A percentile compares a stretch with the other conserved stretches of the same genome.
These are phyloP conservation scores for Moxostoma hubbsi DNA, from an alignment of 2,797 vertebrate species.

Conservation along the genomic window DNA sequence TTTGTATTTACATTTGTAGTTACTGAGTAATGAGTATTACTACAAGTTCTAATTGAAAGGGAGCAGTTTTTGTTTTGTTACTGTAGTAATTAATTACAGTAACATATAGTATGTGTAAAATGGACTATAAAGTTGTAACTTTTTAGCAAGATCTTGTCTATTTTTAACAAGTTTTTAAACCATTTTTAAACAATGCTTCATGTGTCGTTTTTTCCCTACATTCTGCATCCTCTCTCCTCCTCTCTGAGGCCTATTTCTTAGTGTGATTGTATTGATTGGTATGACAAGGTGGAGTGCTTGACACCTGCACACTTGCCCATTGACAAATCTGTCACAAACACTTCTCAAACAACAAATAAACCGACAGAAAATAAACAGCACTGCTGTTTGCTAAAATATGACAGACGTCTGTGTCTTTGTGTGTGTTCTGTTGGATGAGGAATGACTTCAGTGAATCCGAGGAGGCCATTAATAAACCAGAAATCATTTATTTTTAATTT, in stretches of 20 bases:
- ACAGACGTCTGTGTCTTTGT: not conserved
- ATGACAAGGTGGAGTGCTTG: constrained; percentile 25
- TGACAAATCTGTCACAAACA: constrained; percentile 22
- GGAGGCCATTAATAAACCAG: constrained; percentile 81
- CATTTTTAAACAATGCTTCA: not conserved
- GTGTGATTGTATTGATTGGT: constrained; percentile 23
- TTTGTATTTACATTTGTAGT: too few relatives aligned
- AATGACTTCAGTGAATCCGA: constrained; percentile 60
- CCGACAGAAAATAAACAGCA: constrained; percentile 28
- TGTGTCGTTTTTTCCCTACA: not conserved
- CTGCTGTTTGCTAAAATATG: not conserved
- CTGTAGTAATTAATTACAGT: too few relatives aligned
- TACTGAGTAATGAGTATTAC: too few relatives aligned
- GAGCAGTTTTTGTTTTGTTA: too few relatives aligned
- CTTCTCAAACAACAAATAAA: constrained; percentile 31
- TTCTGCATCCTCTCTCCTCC: constrained; percentile 11
- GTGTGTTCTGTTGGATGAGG: constrained; percentile 46
- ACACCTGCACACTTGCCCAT: constrained; percentile 12
- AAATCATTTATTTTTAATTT: constrained; percentile 90
- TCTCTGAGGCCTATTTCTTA: constrained; percentile 18
- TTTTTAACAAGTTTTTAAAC: too few relatives aligned
- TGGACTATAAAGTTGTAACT: too few relatives aligned
- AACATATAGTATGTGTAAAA: too few relatives aligned
- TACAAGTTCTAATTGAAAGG: too few relatives aligned
- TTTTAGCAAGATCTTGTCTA: too few relatives aligned